Base-by-base conservation (phyloP, 2,113 vertebrate genomes). In the Etia nguti region DNA sequence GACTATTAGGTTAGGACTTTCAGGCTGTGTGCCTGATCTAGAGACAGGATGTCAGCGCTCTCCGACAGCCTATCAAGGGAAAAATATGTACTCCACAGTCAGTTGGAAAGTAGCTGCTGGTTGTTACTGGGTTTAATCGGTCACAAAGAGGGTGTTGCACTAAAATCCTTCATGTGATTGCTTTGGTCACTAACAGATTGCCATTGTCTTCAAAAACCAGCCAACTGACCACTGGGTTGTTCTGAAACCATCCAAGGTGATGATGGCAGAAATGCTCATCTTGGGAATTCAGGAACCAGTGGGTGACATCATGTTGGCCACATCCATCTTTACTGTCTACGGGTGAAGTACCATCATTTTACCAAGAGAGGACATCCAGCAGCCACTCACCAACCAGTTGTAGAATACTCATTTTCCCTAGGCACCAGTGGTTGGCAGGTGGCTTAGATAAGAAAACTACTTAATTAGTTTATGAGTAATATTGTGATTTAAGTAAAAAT, bases 211-310 rank as follows among this genome's bases (percentile, higher is more conserved):
- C 0, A 24, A 70, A 41, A 22, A 1, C 6, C 6, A 22, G 20
- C 4, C 16, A 70, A 43, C 65, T 43, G 12, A 70, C 36, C 36
- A 70, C 36, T 4, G 36, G n/a, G 36, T 43, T n/a, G 36, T 8
- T 24, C n/a, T 24, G 22, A 70, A 70, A 43, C 36, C 57, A 60
- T 60, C 29, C 57, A 10, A 60, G 29, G 34, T 60, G 0, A 8
- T 1, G 10, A n/a, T 38, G 31, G 60, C 0, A 38, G 60, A 65
- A 65, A 65, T 31, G 7, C 65, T 70, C 0, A 2, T 43, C 41
- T 43, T 24, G 31, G 4, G 60, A 36, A 36, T 65, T 60, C 29
- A 34, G 57, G 29, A 31, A 60, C 18, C 1, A 31, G 15, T 59
- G 56, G 4, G 8, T 55, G 54, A 24, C 54, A 55, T 55, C n/a